Conservation (phyloP, 2,113 vertebrate genomes). For the Centrocercus urophasianus region DNA sequence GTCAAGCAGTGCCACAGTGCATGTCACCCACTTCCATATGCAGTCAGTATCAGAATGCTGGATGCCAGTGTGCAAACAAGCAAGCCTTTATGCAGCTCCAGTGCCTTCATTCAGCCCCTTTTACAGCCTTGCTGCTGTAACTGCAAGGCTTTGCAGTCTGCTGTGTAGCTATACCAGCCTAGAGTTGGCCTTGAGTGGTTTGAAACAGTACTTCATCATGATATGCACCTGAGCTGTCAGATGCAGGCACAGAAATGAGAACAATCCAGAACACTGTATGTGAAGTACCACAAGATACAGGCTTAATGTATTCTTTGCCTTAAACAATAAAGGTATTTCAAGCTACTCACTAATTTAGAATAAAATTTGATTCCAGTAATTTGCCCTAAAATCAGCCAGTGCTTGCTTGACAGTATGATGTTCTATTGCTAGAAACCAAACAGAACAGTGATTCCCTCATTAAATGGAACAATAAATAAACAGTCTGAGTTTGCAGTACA, state of each 20-base stretch:
- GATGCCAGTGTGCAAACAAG: background rate
- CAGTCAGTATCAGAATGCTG: background rate
- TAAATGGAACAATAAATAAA: slow-evolving; percentile 32
- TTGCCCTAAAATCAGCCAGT: slow-evolving; percentile 11
- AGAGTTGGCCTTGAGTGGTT: background rate
- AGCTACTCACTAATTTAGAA: background rate
- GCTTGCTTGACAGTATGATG: slow-evolving; percentile 4
- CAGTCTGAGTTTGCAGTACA: background rate
- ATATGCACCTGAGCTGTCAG: background rate
- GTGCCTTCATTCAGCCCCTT: background rate
- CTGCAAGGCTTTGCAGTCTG: background rate
- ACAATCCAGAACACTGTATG: background rate
- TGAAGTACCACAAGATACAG: background rate
- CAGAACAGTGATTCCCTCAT: slow-evolving; percentile 16
- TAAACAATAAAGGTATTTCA: background rate
- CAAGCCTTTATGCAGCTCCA: background rate
- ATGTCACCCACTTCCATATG: background rate
- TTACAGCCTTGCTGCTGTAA: background rate
- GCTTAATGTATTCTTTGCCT: background rate
- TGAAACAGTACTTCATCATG: background rate
- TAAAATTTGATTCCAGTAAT: slow-evolving; percentile 24
- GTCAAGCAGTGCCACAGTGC: background rate
- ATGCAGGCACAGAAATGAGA: background rate
- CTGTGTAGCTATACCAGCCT: background rate
- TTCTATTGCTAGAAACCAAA: slow-evolving; percentile 28